Percentiles rank a stretch among this genome's conserved stretches.
Evolutionary conservation across 2,888 invertebrate species (phyloP).

Genomic region (Pseudococcus viburni): DNA sequence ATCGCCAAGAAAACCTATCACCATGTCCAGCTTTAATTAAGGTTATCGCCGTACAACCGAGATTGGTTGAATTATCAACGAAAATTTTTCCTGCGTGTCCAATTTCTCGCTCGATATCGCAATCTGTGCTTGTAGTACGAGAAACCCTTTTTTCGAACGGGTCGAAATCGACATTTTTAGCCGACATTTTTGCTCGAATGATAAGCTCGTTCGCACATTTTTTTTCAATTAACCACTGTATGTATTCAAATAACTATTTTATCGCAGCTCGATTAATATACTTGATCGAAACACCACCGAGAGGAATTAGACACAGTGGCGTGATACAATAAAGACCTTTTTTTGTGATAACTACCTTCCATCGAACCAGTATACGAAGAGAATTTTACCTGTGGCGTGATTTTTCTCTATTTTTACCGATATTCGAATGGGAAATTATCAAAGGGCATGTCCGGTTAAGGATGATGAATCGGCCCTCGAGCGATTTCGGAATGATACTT

Average conservation of each 20-base stretch:
- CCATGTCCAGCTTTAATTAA: not conserved
- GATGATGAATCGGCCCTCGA: no score
- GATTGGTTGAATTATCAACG: not conserved
- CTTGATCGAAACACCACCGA: constrained; percentile 6
- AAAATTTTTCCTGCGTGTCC: not conserved
- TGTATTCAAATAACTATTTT: not conserved
- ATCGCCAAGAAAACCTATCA: not conserved
- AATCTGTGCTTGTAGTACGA: not conserved
- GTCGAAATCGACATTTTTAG: constrained; percentile 20
- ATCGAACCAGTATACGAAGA: not conserved
- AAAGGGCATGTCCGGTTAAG: no score
- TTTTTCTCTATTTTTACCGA: not conserved
- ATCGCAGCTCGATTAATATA: not conserved
- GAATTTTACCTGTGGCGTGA: not conserved
- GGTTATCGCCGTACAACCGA: not conserved
- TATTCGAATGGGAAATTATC: not conserved
- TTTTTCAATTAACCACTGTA: not conserved
- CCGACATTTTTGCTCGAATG: not conserved
- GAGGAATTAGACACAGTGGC: constrained; percentile 18
- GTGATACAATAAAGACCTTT: constrained; percentile 37
- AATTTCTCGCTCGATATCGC: not conserved
- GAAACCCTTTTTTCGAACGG: not conserved
- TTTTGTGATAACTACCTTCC: not conserved
- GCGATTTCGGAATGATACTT: no score
- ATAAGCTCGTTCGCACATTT: not conserved